phyloP scores from a whole-genome alignment of 1,140 invertebrate genomes.

The Cepaea nemoralis region DNA sequence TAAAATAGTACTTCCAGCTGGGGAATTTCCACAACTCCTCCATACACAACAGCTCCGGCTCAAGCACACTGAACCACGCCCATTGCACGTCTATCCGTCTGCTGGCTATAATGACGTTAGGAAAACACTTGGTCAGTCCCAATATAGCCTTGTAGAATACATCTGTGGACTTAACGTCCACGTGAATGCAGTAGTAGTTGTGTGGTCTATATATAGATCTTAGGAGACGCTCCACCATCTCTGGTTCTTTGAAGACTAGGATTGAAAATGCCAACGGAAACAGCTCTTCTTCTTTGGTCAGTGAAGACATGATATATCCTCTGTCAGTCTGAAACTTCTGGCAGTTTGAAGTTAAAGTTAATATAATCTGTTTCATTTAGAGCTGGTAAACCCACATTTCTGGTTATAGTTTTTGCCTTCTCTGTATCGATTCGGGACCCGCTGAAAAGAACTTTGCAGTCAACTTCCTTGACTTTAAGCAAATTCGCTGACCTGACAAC shows the following conservation, averaged over 20 bases:
- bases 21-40: conserved; percentile 40
- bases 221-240: conserved; percentile 62
- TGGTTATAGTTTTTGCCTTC: neutral
- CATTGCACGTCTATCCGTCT: conserved; percentile 41
- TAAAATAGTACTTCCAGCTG: conserved; percentile 63
- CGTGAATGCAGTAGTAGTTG: conserved; percentile 68
- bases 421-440: neutral
- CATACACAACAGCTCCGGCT: conserved; percentile 55
- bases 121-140: conserved; percentile 55
- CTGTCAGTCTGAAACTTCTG: neutral
- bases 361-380: neutral
- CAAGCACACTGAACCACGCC: conserved; percentile 46
- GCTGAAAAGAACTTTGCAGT: neutral
- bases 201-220: conserved; percentile 66
- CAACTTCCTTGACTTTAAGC: neutral
- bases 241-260: conserved; percentile 54
- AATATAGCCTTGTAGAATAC: conserved; percentile 41
- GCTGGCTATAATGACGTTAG: conserved; percentile 59
- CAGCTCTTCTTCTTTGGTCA: conserved; percentile 43
- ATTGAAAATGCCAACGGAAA: conserved; percentile 64
- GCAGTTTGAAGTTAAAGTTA: neutral
- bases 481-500: neutral
- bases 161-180: conserved; percentile 56
- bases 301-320: conserved; percentile 11
- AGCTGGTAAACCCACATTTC: neutral